Conservation (phyloP, 2,113 vertebrate genomes). For the Hyla sarda region DNA sequence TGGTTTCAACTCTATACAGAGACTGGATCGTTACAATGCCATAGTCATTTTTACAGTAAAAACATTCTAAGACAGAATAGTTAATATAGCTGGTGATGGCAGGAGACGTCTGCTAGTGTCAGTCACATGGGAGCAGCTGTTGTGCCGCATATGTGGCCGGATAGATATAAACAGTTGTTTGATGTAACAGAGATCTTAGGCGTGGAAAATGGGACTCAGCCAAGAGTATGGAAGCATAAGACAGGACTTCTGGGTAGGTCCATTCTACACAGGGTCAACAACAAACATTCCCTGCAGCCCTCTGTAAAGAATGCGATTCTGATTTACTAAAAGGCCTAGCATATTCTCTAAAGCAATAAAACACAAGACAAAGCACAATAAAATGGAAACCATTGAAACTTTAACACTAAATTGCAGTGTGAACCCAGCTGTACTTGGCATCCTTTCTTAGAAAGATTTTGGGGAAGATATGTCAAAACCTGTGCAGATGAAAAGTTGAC, state of each 20-base stretch:
- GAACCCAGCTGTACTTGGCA: too few relatives aligned
- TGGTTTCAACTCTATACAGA: too few relatives aligned
- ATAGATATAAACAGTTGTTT: conserved; percentile 32
- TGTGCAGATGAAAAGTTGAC: too few relatives aligned
- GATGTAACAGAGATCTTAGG: background rate
- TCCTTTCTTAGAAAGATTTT: too few relatives aligned
- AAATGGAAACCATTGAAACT: too few relatives aligned
- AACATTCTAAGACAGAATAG: background rate
- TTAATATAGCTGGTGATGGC: too few relatives aligned
- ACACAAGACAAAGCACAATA: too few relatives aligned
- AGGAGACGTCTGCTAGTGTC: background rate
- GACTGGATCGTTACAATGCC: too few relatives aligned
- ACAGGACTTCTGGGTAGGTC: background rate
- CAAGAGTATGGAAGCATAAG: background rate
- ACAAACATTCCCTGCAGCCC: background rate
- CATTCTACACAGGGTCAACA: background rate
- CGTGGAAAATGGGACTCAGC: background rate
- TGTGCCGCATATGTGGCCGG: background rate
- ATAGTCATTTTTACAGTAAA: background rate
- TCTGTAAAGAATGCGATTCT: background rate
- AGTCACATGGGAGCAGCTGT: conserved; percentile 26
- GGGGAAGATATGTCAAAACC: too few relatives aligned
- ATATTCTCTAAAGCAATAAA: too few relatives aligned
- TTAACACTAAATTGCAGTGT: too few relatives aligned
- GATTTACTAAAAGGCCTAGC: too few relatives aligned